Conservation (phyloP, 2,888 invertebrate species). For the Fabriciana adippe region DNA sequence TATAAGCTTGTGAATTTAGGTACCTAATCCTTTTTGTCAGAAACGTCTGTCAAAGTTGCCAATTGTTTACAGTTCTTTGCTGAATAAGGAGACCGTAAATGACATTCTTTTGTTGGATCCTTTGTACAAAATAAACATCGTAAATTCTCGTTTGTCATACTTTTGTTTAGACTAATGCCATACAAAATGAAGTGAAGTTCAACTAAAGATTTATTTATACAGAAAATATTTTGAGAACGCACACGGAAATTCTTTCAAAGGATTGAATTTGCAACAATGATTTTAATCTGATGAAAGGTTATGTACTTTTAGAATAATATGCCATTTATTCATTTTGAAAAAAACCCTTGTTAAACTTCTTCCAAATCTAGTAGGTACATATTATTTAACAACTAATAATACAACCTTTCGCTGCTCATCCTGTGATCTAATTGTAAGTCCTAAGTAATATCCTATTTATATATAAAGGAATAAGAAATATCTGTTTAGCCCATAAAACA, state of each 20-base stretch:
- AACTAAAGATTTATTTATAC: conserved; percentile 32
- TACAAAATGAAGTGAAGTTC: conserved; percentile 53
- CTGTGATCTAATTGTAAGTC: too few species aligned
- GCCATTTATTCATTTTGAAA: too few species aligned
- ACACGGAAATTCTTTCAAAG: conserved; percentile 32
- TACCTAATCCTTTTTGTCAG: conserved; percentile 75
- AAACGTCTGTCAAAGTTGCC: conserved; percentile 73
- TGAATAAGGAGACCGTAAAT: conserved; percentile 67
- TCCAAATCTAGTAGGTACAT: too few species aligned
- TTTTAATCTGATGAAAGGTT: conserved; percentile 8
- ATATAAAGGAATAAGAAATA: too few species aligned
- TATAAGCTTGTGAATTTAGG: conserved; percentile 41
- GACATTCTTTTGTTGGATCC: conserved; percentile 67
- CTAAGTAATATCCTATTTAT: too few species aligned
- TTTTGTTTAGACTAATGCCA: conserved; percentile 62
- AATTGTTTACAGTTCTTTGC: conserved; percentile 72
- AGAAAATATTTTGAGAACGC: conserved; percentile 31
- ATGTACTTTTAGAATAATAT: too few species aligned
- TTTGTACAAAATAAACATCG: conserved; percentile 71
- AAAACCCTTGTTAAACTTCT: too few species aligned
- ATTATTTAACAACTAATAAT: too few species aligned
- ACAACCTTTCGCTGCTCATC: too few species aligned
- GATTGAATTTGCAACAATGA: conserved; percentile 23
- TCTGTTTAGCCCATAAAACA: too few species aligned
- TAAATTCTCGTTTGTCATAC: conserved; percentile 62